A percentile compares a stretch with the other conserved stretches of the same genome.
Conservation (phyloP, 2,888 invertebrate species). For the Agrilus mali region DNA sequence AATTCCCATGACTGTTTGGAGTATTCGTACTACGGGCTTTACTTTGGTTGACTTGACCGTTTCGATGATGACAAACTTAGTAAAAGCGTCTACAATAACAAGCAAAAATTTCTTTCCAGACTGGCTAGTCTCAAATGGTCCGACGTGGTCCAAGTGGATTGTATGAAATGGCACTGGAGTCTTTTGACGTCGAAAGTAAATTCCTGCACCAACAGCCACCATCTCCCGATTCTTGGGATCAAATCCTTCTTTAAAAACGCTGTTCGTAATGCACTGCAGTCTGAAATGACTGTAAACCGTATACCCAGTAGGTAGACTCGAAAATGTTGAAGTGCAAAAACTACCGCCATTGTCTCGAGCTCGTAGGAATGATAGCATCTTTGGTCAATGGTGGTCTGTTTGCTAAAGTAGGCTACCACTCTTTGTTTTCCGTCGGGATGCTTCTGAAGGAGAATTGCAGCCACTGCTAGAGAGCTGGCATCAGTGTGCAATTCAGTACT, state of each 20-base stretch:
- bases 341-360: conserved; percentile 11
- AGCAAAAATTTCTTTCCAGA: too few species aligned
- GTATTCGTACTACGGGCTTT: too few species aligned
- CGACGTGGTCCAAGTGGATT: conserved; percentile 3
- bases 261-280: conserved; percentile 12
- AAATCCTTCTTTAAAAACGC: conserved; percentile 7
- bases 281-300: conserved; percentile 13
- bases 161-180: too few species aligned
- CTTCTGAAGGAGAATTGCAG: conserved; percentile 1
- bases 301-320: conserved; percentile 4
- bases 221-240: conserved; percentile 6
- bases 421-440: not conserved
- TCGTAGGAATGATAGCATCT: conserved; percentile 12
- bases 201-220: conserved; percentile 7
- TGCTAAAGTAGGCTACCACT: conserved; percentile 13
- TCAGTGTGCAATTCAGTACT: conserved; percentile 12
- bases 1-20: too few species aligned
- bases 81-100: too few species aligned
- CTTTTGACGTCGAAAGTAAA: conserved; percentile 5
- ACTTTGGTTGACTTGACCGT: too few species aligned
- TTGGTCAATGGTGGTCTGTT: conserved; percentile 11
- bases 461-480: conserved; percentile 4
- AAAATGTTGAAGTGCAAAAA: conserved; percentile 4
- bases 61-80: too few species aligned
- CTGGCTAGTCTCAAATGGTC: too few species aligned